phyloP scores from a whole-genome alignment of 2,888 invertebrate species.

The Leucophenga montana region DNA sequence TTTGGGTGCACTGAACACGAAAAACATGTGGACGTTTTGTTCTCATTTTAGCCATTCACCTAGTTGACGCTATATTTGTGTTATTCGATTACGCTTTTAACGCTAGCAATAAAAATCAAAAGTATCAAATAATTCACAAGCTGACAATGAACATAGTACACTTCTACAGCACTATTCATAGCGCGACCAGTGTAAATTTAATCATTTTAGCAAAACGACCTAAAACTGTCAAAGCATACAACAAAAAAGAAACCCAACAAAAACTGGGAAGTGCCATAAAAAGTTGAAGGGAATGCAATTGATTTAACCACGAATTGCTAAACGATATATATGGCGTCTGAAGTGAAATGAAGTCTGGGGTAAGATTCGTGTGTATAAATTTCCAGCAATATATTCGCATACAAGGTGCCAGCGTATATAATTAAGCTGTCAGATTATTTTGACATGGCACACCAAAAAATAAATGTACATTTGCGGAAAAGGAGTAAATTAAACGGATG shows the following conservation, averaged over 20 bases:
- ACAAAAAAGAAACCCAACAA: constrained; percentile 1
- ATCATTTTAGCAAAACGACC: constrained; percentile 48
- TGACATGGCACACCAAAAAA: constrained; percentile 63
- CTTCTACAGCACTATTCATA: too few species aligned
- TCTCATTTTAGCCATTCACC: too few species aligned
- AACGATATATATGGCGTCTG: constrained; percentile 49
- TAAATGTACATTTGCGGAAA: constrained; percentile 44
- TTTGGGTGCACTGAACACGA: too few species aligned
- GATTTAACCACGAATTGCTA: constrained; percentile 63
- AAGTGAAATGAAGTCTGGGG: not conserved
- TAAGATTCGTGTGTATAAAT: constrained; percentile 45
- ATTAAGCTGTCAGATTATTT: constrained; percentile 73
- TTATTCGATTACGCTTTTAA: too few species aligned
- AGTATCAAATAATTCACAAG: too few species aligned
- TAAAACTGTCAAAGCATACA: constrained; percentile 53
- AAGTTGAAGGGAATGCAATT: constrained; percentile 52
- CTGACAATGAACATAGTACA: too few species aligned
- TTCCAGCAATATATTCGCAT: constrained; percentile 37
- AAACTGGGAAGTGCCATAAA: constrained; percentile 19
- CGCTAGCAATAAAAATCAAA: too few species aligned
- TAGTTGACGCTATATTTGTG: too few species aligned
- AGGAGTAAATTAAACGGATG: constrained; percentile 43
- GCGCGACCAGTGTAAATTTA: constrained; percentile 17
- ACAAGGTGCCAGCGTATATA: constrained; percentile 56
- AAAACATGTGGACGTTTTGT: too few species aligned